phyloP scores from a whole-genome alignment of 2,888 invertebrate genomes.

The Cancer borealis region DNA sequence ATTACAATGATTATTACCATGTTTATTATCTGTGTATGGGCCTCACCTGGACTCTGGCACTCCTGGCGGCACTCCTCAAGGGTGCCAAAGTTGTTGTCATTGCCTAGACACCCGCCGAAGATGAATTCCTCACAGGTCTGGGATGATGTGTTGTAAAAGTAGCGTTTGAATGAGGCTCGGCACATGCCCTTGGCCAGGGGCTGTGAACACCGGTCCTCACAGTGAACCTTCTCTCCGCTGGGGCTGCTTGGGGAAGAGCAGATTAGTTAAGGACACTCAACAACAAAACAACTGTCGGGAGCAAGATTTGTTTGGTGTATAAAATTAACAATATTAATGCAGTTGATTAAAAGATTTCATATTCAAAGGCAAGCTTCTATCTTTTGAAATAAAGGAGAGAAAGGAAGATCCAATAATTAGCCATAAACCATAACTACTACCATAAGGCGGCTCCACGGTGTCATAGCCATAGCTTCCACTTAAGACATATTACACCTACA shows the following conservation, averaged over 20 bases:
- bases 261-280: neutral
- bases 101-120: constrained; percentile 77
- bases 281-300: neutral
- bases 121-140: constrained; percentile 76
- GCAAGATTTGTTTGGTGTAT: too few species aligned
- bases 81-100: constrained; percentile 76
- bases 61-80: constrained; percentile 71
- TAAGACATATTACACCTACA: neutral
- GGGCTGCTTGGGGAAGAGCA: constrained; percentile 73
- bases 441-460: too few species aligned
- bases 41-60: constrained; percentile 70
- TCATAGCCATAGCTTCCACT: too few species aligned
- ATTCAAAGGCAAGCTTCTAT: too few species aligned
- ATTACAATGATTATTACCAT: neutral
- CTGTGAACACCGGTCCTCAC: constrained; percentile 79
- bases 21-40: neutral
- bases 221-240: constrained; percentile 78
- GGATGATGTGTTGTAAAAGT: constrained; percentile 75
- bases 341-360: too few species aligned
- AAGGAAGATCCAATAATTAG: too few species aligned
- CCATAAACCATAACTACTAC: too few species aligned
- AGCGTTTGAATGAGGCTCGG: constrained; percentile 76
- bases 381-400: too few species aligned
- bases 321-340: too few species aligned
- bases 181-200: constrained; percentile 78